Conservation (phyloP, 2,797 vertebrate species). For the Decapterus maruadsi region DNA sequence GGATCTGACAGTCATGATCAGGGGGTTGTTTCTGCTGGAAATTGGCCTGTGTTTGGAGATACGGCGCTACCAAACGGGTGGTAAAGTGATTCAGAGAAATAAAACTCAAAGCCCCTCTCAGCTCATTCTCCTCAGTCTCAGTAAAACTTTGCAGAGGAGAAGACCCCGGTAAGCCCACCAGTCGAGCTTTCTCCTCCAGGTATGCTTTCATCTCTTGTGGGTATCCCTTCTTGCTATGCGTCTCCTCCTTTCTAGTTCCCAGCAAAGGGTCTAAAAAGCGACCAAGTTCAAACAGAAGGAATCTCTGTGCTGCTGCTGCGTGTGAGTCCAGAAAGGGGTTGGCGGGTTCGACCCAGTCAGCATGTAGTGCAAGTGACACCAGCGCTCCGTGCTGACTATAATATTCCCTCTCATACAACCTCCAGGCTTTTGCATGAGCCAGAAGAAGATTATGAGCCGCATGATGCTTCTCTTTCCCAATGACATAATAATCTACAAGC, state of each 20-base stretch:
- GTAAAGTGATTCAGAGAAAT: slow-evolving; percentile 96
- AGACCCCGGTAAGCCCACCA: slow-evolving; percentile 75
- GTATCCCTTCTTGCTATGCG: slow-evolving; percentile 76
- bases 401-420: slow-evolving; percentile 84
- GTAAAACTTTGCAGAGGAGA: slow-evolving; percentile 86
- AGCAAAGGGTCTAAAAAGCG: slow-evolving; percentile 94
- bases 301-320: slow-evolving; percentile 84
- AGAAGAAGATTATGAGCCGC: slow-evolving; percentile 91
- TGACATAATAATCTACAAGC: slow-evolving; percentile 86
- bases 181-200: slow-evolving; percentile 76
- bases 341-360: slow-evolving; percentile 94
- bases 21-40: slow-evolving; percentile 45
- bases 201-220: slow-evolving; percentile 86
- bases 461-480: slow-evolving; percentile 81
- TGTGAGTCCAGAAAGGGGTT: slow-evolving; percentile 91
- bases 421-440: slow-evolving; percentile 93
- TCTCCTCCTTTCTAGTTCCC: slow-evolving; percentile 62
- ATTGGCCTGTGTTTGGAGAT: slow-evolving; percentile 33
- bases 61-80: slow-evolving; percentile 89
- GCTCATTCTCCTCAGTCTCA: slow-evolving; percentile 81
- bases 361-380: slow-evolving; percentile 93
- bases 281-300: slow-evolving; percentile 93
- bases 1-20: slow-evolving; percentile 85
- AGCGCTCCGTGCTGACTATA: slow-evolving; percentile 79
- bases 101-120: slow-evolving; percentile 91